Conservation (phyloP, 2,888 invertebrate species). For the Eristalis intricaria region DNA sequence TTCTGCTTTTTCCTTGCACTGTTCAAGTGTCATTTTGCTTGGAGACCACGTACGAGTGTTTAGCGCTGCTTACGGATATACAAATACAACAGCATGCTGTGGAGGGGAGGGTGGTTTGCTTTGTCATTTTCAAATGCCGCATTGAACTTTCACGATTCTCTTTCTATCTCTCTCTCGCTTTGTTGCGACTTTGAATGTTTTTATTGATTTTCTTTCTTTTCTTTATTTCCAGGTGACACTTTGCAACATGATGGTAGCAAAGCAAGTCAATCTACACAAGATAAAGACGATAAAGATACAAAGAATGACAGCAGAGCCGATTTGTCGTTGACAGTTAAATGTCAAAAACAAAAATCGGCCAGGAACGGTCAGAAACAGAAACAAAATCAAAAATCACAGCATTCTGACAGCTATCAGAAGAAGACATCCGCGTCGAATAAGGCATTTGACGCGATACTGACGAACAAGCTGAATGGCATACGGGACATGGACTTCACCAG, state of each 20-base stretch:
- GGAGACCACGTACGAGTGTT: neutral
- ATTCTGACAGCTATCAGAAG: slow-evolving; percentile 39
- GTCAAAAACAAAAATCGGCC: slow-evolving; percentile 68
- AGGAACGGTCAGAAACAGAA: slow-evolving; percentile 55
- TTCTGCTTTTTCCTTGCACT: slow-evolving; percentile 13
- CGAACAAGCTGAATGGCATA: slow-evolving; percentile 56
- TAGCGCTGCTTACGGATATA: neutral
- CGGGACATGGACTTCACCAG: slow-evolving; percentile 64
- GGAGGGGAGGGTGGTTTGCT: neutral
- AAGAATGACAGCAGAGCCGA: slow-evolving; percentile 54
- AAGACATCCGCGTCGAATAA: slow-evolving; percentile 38
- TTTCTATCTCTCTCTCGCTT: neutral
- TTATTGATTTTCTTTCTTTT: neutral
- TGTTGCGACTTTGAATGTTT: neutral
- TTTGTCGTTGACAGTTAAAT: slow-evolving; percentile 61
- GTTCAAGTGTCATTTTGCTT: slow-evolving; percentile 5
- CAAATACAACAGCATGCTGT: neutral
- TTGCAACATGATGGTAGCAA: slow-evolving; percentile 68
- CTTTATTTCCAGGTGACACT: slow-evolving; percentile 62
- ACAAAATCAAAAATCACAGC: slow-evolving; percentile 39
- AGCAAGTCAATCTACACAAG: slow-evolving; percentile 54
- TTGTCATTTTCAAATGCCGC: slow-evolving; percentile 20
- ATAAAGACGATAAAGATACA: slow-evolving; percentile 46
- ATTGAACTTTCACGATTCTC: slow-evolving; percentile 26
- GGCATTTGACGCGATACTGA: slow-evolving; percentile 54